These are phyloP conservation scores for Arctocebus calabarensis DNA, from an alignment of 2,797 vertebrate genomes.

Conservation along the genomic window DNA sequence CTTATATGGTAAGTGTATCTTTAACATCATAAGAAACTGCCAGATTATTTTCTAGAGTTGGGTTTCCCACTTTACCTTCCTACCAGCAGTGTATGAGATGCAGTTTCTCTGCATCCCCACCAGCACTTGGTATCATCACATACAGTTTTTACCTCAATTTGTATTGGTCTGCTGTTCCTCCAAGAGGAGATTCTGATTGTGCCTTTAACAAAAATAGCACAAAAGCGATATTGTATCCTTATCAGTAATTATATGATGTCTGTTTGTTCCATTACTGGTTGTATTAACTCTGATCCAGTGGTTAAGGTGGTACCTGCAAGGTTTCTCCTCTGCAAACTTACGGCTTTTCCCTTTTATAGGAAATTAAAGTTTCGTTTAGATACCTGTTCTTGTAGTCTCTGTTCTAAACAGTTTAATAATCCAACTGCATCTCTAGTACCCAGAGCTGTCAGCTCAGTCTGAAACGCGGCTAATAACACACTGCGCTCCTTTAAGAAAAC, in stretches of 20 bases:
- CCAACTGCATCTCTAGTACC: slow-evolving; percentile 90
- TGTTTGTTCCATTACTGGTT: not conserved
- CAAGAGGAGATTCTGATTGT: not conserved
- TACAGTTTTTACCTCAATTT: not conserved
- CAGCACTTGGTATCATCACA: not conserved
- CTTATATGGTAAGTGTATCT: not conserved
- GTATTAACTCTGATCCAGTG: not conserved
- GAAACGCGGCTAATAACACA: slow-evolving; percentile 90
- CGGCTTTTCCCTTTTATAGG: not conserved
- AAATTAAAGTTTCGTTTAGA: slow-evolving; percentile 31
- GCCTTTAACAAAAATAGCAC: not conserved
- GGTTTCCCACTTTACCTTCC: not conserved
- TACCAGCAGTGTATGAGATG: not conserved
- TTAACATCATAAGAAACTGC: not conserved
- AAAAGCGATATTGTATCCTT: not conserved
- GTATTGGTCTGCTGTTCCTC: not conserved
- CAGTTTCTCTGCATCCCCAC: not conserved
- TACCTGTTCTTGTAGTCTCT: slow-evolving; percentile 94
- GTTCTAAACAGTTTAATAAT: slow-evolving; percentile 93
- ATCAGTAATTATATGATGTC: not conserved
- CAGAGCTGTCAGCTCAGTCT: slow-evolving; percentile 91
- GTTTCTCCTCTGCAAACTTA: not conserved
- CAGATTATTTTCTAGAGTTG: not conserved
- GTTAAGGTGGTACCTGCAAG: not conserved
- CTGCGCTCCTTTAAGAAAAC: slow-evolving; percentile 92